These are phyloP conservation scores for Grus americana DNA, from an alignment of 2,113 vertebrate species.

Conservation along the genomic window DNA sequence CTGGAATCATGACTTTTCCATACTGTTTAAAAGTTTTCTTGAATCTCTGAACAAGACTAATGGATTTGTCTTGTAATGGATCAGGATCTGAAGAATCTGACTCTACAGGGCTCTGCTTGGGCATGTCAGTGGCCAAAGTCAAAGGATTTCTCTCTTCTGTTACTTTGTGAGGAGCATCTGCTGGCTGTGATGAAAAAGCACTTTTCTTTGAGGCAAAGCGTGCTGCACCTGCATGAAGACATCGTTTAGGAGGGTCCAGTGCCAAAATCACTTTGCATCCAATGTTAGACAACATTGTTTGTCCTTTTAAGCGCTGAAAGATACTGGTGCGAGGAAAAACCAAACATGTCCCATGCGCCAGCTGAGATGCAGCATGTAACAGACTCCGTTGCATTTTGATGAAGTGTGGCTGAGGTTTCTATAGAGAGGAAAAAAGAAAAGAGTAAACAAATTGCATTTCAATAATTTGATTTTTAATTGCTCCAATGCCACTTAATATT, in stretches of 20 bases:
- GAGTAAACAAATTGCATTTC: neutral
- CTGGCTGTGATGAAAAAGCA: constrained; percentile 1
- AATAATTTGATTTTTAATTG: neutral
- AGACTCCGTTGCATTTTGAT: constrained; percentile 79
- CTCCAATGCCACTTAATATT: neutral
- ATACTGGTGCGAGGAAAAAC: constrained; percentile 30
- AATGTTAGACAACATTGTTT: neutral
- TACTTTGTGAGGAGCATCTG: constrained; percentile 9
- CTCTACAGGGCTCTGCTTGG: constrained; percentile 30
- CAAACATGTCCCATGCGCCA: constrained; percentile 57
- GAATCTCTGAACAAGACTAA: constrained; percentile 89
- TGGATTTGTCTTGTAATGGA: constrained; percentile 93
- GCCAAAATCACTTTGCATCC: constrained; percentile 65
- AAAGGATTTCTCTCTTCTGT: neutral
- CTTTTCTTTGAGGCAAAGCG: constrained; percentile 45
- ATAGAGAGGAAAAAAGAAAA: constrained; percentile 1
- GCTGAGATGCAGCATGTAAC: constrained; percentile 62
- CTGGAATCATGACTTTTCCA: constrained; percentile 95
- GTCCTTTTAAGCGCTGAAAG: constrained; percentile 58
- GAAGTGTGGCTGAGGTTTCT: constrained; percentile 45
- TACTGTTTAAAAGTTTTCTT: constrained; percentile 97
- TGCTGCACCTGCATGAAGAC: constrained; percentile 68
- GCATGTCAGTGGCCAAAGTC: neutral
- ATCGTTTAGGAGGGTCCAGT: constrained; percentile 49
- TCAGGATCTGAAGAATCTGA: constrained; percentile 76